Conservation (phyloP, 2,797 vertebrate genomes). For the Harpagifer antarcticus region DNA sequence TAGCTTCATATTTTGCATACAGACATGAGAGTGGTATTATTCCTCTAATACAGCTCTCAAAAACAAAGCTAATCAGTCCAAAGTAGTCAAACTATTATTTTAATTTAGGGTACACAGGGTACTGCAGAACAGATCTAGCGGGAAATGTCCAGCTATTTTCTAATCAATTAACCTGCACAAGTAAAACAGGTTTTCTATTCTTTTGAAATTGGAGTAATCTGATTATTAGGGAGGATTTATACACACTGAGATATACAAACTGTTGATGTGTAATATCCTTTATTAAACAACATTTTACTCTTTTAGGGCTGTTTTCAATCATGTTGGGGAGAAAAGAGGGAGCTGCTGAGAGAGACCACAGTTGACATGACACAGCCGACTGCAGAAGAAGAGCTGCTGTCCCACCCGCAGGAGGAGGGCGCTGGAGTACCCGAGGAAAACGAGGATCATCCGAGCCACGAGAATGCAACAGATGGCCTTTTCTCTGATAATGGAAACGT, state of each 20-base stretch:
- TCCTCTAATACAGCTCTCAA: background rate
- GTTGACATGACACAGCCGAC: background rate
- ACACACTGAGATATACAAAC: background rate
- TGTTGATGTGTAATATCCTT: background rate
- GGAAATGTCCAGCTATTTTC: background rate
- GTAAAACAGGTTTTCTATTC: background rate
- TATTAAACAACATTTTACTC: background rate
- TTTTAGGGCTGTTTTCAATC: slow-evolving; percentile 8
- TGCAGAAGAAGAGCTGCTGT: accelerated
- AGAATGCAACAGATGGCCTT: accelerated
- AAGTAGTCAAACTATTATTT: background rate
- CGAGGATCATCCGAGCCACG: slow-evolving; percentile 9
- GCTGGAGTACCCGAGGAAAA: slow-evolving; percentile 24
- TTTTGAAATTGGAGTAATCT: background rate
- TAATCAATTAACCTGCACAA: background rate
- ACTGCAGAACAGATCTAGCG: background rate
- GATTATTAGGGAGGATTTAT: background rate
- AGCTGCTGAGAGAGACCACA: accelerated
- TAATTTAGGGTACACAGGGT: background rate
- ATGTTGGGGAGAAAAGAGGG: accelerated
- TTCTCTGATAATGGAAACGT: slow-evolving; percentile 64
- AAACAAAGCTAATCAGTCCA: background rate
- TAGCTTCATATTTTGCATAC: background rate
- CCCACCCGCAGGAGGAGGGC: background rate
- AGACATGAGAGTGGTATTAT: background rate